Evolutionary conservation across 2,797 vertebrate genomes (phyloP).

Genomic region (Pteronotus mesoamericanus): DNA sequence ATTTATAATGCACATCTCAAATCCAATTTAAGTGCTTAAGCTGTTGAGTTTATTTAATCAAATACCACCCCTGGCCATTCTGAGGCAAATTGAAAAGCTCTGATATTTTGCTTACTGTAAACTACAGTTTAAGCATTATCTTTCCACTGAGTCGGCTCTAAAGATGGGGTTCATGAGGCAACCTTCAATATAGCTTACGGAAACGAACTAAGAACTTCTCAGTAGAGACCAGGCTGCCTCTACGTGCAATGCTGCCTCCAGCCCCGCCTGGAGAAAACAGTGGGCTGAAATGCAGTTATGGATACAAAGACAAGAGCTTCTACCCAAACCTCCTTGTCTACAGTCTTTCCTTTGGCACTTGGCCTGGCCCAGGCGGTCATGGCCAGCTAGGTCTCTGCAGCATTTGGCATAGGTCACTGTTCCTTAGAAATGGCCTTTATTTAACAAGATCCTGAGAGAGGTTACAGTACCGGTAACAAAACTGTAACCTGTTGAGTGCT

Average conservation of each 20-base stretch:
- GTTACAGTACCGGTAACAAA: neutral
- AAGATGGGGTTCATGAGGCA: constrained; percentile 43
- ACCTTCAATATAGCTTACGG: neutral
- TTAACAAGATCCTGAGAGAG: neutral
- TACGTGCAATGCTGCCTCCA: neutral
- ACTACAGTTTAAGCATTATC: constrained; percentile 42
- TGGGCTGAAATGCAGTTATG: neutral
- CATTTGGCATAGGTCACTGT: neutral
- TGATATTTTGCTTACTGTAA: constrained; percentile 58
- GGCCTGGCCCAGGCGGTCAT: neutral
- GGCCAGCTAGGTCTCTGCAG: neutral
- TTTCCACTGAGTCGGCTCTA: constrained; percentile 54
- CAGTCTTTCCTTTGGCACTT: neutral
- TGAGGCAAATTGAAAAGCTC: constrained; percentile 60
- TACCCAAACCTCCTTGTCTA: too few species aligned
- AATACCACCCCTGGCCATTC: constrained; percentile 73
- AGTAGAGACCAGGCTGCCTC: neutral
- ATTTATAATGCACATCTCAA: constrained; percentile 73
- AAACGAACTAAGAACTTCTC: constrained; percentile 5
- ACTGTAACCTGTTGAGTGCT: neutral
- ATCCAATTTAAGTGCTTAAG: constrained; percentile 74
- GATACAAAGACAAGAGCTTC: neutral
- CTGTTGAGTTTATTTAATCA: constrained; percentile 65
- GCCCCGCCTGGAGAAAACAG: neutral
- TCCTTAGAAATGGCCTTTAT: neutral